Percentiles rank a stretch among this genome's conserved stretches.
Conservation (phyloP, 2,888 invertebrate species). For the Heliconius ismenius region DNA sequence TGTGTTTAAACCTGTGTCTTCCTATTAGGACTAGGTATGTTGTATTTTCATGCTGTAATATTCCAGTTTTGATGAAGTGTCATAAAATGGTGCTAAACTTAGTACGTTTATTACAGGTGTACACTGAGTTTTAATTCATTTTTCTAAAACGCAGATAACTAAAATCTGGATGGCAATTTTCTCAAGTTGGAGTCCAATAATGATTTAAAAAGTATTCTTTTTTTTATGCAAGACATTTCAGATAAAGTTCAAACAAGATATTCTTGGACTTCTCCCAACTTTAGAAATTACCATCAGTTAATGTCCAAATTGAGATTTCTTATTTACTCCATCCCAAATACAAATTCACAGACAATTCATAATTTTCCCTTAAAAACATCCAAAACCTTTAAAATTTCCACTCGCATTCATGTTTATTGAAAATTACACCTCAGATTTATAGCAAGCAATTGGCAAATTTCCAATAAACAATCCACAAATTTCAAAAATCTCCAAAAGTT, state of each 20-base stretch:
- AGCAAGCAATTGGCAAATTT: too few species aligned
- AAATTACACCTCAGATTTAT: background rate
- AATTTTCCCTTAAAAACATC: background rate
- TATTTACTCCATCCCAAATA: background rate
- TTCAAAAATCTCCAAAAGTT: too few species aligned
- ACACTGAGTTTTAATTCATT: background rate
- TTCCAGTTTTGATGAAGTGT: background rate
- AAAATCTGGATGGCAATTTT: background rate
- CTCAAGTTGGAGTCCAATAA: background rate
- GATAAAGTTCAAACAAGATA: background rate
- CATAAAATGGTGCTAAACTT: background rate
- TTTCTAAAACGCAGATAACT: background rate
- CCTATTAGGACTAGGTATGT: background rate
- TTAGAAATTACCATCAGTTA: background rate
- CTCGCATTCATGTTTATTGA: background rate
- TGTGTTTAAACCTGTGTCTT: background rate
- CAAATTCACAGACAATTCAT: background rate
- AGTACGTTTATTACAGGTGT: background rate
- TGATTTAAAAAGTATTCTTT: background rate
- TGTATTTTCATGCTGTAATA: background rate
- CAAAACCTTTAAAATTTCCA: too few species aligned
- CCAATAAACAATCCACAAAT: background rate
- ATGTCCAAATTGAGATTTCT: background rate
- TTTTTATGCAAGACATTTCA: background rate
- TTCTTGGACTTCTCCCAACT: background rate